A percentile compares a stretch with the other conserved stretches of the same genome.
Evolutionary conservation across 2,113 vertebrate genomes (phyloP).

Genomic region (Natator depressus): DNA sequence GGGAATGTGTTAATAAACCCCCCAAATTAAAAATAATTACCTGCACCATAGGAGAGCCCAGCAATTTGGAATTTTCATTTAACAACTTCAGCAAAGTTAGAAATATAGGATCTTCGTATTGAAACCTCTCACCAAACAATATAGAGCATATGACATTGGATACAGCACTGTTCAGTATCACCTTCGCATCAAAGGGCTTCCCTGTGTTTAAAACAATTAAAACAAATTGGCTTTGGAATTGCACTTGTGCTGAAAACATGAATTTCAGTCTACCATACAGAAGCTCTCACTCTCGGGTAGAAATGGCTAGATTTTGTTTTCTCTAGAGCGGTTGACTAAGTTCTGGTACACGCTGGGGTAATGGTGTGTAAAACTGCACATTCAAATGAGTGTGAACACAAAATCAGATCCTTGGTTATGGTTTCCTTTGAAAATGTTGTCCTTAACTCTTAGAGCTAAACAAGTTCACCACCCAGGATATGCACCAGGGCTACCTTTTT

Average conservation of each 20-base stretch:
- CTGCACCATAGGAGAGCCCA: conserved; percentile 64
- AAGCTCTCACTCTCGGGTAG: neutral
- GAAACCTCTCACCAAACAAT: conserved; percentile 78
- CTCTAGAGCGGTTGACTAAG: neutral
- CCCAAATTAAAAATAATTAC: conserved; percentile 42
- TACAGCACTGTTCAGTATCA: conserved; percentile 70
- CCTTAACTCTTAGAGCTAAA: neutral
- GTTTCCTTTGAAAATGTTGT: neutral
- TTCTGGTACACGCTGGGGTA: neutral
- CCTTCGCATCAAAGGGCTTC: conserved; percentile 65
- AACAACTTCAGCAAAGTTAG: conserved; percentile 65
- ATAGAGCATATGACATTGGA: conserved; percentile 78
- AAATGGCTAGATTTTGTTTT: neutral
- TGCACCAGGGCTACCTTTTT: neutral
- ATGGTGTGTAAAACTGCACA: neutral
- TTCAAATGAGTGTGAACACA: neutral
- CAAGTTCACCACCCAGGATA: neutral
- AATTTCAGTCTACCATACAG: fast-evolving
- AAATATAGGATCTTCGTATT: conserved; percentile 73
- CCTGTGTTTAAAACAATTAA: conserved; percentile 59
- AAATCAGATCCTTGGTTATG: neutral
- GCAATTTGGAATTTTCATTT: conserved; percentile 63
- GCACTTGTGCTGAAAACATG: neutral
- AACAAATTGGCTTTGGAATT: neutral
- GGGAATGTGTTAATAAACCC: neutral